These are phyloP conservation scores for Osmoderma eremita DNA, from an alignment of 2,888 invertebrate species.

Conservation along the genomic window DNA sequence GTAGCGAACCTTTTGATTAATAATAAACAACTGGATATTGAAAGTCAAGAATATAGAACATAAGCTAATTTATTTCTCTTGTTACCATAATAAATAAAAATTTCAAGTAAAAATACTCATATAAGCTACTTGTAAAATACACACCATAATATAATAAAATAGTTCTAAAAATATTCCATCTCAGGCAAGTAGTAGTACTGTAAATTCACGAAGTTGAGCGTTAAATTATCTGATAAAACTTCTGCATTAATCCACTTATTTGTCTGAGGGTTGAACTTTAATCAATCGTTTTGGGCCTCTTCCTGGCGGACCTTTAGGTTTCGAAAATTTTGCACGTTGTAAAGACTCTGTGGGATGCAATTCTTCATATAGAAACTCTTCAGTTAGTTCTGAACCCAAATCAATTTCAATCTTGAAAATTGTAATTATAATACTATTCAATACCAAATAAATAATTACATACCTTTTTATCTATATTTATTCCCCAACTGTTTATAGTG, in stretches of 20 bases:
- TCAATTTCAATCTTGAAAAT: slow-evolving; percentile 67
- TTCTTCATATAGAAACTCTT: slow-evolving; percentile 90
- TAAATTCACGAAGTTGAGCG: slow-evolving; percentile 37
- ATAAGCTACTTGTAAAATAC: slow-evolving; percentile 27
- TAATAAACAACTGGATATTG: too few relatives aligned
- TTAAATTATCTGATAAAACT: slow-evolving; percentile 16
- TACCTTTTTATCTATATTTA: slow-evolving; percentile 89
- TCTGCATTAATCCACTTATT: slow-evolving; percentile 26
- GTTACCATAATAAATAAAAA: slow-evolving; percentile 35
- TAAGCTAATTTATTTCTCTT: slow-evolving; percentile 29
- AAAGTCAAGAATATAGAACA: neutral
- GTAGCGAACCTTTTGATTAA: too few relatives aligned
- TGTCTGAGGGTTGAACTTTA: slow-evolving; percentile 67
- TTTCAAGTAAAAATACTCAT: slow-evolving; percentile 50
- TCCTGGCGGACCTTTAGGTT: slow-evolving; percentile 95
- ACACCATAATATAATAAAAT: slow-evolving; percentile 33
- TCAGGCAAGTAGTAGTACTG: slow-evolving; percentile 37
- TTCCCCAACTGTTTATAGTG: slow-evolving; percentile 79
- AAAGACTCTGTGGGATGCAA: slow-evolving; percentile 92
- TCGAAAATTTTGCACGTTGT: slow-evolving; percentile 91
- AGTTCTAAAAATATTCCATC: slow-evolving; percentile 37
- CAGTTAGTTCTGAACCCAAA: slow-evolving; percentile 87
- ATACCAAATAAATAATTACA: slow-evolving; percentile 44
- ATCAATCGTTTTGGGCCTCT: slow-evolving; percentile 91
- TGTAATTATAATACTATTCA: neutral